These are phyloP conservation scores for Dynastes grantii DNA, from an alignment of 2,888 invertebrate species.

Conservation along the genomic window DNA sequence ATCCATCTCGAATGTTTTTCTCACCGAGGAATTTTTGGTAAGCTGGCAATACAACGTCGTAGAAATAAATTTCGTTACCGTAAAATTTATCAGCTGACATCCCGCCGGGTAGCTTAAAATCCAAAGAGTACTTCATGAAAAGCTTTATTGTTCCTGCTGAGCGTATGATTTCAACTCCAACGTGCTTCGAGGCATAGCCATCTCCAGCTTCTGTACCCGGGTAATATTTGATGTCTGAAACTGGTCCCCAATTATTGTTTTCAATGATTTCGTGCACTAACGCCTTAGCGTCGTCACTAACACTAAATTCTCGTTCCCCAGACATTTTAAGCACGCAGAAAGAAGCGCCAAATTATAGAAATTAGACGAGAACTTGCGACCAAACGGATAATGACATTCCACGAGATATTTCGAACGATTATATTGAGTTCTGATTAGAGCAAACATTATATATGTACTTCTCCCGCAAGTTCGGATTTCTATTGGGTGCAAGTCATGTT, in stretches of 20 bases:
- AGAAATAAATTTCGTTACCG: conserved; percentile 50
- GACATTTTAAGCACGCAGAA: not conserved
- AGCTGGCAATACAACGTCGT: conserved; percentile 49
- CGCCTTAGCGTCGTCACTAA: conserved; percentile 3
- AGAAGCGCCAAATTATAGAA: not conserved
- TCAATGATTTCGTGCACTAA: conserved; percentile 7
- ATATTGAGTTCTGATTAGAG: no score
- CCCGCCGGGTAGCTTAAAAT: not conserved
- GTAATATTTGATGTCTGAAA: conserved; percentile 2
- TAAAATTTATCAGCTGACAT: conserved; percentile 39
- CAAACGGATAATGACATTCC: no score
- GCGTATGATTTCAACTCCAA: conserved; percentile 47
- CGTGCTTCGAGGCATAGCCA: conserved; percentile 51
- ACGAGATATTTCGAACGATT: no score
- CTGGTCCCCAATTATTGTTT: not conserved
- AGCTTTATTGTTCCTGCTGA: conserved; percentile 12
- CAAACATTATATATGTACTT: no score
- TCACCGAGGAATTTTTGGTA: conserved; percentile 46
- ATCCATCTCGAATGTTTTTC: conserved; percentile 18
- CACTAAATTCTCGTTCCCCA: not conserved
- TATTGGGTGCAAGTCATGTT: no score
- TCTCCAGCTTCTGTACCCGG: conserved; percentile 48
- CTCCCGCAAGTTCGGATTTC: no score
- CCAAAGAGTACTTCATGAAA: conserved; percentile 44
- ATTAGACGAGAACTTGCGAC: no score